Evolutionary conservation across 2,888 invertebrate genomes (phyloP).

Genomic region (Eledona agricola): DNA sequence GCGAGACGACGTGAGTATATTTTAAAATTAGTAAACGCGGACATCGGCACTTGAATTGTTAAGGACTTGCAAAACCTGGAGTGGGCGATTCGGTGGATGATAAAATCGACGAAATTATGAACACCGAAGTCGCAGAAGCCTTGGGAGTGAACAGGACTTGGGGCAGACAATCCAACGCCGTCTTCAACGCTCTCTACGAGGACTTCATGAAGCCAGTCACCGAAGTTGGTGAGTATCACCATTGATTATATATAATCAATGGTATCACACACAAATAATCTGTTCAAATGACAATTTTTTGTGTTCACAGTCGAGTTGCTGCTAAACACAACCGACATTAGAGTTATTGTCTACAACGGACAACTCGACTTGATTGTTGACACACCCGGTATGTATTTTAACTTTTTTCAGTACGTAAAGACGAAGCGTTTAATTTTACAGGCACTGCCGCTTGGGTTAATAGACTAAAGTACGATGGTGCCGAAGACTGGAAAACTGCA

Average conservation of each 20-base stretch:
- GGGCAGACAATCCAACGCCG: constrained; percentile 69
- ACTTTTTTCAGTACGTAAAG: constrained; percentile 3
- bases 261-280: neutral
- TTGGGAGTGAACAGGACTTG: constrained; percentile 72
- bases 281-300: neutral
- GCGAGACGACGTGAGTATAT: neutral
- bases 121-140: constrained; percentile 72
- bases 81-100: constrained; percentile 9
- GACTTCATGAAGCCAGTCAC: constrained; percentile 81
- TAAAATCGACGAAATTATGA: constrained; percentile 71
- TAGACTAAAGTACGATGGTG: constrained; percentile 64
- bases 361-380: constrained; percentile 87
- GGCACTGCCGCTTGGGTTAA: constrained; percentile 71
- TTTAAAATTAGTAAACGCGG: neutral
- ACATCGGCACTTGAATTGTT: too few species aligned
- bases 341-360: constrained; percentile 77
- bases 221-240: constrained; percentile 65
- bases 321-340: constrained; percentile 73
- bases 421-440: constrained; percentile 12
- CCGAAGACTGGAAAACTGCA: constrained; percentile 67
- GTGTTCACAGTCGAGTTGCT: constrained; percentile 75
- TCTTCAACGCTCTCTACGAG: constrained; percentile 68
- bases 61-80: constrained; percentile 13
- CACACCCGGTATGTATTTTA: constrained; percentile 71
- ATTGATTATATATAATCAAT: neutral